Conservation (phyloP, 2,888 invertebrate species). For the Volucella inanis region DNA sequence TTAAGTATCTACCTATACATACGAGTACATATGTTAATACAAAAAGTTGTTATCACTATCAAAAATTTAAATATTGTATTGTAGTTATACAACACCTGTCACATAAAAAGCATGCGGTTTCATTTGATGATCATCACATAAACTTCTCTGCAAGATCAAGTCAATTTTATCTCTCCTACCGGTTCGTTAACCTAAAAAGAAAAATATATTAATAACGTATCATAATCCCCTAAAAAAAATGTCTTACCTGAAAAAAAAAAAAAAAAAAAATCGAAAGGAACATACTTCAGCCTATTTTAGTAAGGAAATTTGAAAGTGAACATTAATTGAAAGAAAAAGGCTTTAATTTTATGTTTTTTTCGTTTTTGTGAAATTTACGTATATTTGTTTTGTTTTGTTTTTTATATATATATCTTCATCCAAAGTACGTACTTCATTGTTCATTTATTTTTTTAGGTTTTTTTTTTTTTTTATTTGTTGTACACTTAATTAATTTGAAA, state of each 20-base stretch:
- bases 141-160: background rate
- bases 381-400: conserved; percentile 24
- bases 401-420: background rate
- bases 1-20: too few species aligned
- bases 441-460: conserved; percentile 30
- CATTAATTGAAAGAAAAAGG: too few species aligned
- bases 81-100: conserved; percentile 62
- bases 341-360: background rate
- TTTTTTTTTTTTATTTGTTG: conserved; percentile 32
- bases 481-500: conserved; percentile 14
- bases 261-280: conserved; percentile 3
- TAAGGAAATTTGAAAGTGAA: background rate
- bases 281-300: background rate
- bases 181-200: conserved; percentile 52
- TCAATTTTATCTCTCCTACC: background rate
- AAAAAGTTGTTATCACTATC: conserved; percentile 12
- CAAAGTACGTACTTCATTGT: conserved; percentile 8
- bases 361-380: conserved; percentile 3
- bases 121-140: background rate
- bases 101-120: conserved; percentile 6
- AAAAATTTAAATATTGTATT: conserved; percentile 20
- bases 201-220: conserved; percentile 57
- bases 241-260: conserved; percentile 25
- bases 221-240: background rate
- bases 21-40: conserved; percentile 7